Evolutionary conservation across 2,797 vertebrate genomes (phyloP), one percentile per base, ranked within the genome.

Genomic region (Mallotus villosus): DNA sequence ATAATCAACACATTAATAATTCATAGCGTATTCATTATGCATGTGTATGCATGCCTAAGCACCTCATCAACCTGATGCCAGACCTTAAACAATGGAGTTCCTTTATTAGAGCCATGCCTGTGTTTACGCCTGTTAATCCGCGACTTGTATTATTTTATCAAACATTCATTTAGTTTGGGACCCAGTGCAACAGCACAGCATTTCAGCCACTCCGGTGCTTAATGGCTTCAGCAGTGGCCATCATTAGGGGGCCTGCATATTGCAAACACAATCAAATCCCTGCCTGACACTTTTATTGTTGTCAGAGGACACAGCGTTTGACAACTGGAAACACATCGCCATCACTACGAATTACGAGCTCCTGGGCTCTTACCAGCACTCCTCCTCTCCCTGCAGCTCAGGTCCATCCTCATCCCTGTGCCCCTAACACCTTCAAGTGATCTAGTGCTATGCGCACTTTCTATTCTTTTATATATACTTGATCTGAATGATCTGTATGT

Each of bases 1-100:
- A 98, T 99, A 99, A 99, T 96, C 96, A 97, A 95, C 92, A 94
- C 95, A 99, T 99, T 98, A 99, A 99, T 99, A 99, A 99, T 99
- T 97, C 97, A 99, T 97, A 90, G 86, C 86, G 89, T 95, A 95
- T 97, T 96, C 95, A 99, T 99, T 99, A 98, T 99, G 97, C 95
- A 95, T 97, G 96, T 94, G 93, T 94, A 88, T 95, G 96, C 95
- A 94, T 95, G 95, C 96, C 95, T 96, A 95, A 96, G 94, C 94
- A 96, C 95, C 96, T 96, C 96, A 97, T 97, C 96, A 97, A 94
- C 96, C 95, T 94, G 94, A 93, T 95, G 96, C 95, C 95, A 94
- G 93, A 92, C 94, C 92, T 95, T 95, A 97, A 97, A 99, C 97
- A 99, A 98, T 95, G 93, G 95, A 92, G 87, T 93, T 90, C 90